These are phyloP conservation scores for Berghia stephanieae DNA, from an alignment of 1,140 invertebrate species.

Conservation along the genomic window DNA sequence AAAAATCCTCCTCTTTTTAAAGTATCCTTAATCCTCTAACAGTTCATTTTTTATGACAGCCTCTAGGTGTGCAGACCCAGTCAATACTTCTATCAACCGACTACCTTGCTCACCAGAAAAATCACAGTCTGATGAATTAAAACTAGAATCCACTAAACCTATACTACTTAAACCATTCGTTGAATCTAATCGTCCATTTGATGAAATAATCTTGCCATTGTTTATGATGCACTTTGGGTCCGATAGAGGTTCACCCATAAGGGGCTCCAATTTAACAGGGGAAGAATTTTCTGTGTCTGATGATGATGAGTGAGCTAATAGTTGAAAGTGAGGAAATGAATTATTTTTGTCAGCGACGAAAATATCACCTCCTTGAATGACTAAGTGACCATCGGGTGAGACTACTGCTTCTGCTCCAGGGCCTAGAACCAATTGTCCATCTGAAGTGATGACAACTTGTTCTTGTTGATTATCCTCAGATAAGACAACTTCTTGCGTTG, in stretches of 20 bases:
- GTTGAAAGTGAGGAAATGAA: slow-evolving; percentile 15
- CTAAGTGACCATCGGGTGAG: slow-evolving; percentile 9
- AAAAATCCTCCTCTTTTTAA: too few relatives aligned
- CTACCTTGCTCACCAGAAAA: too few relatives aligned
- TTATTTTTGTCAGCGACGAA: slow-evolving; percentile 9
- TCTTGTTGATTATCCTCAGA: slow-evolving; percentile 16
- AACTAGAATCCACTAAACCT: slow-evolving; percentile 1
- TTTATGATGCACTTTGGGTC: slow-evolving; percentile 21
- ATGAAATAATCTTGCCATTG: slow-evolving; percentile 18
- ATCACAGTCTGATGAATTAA: slow-evolving; percentile 18
- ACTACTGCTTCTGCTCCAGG: slow-evolving; percentile 15
- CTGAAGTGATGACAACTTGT: slow-evolving; percentile 24
- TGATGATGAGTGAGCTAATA: background rate
- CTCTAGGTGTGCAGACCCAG: too few relatives aligned
- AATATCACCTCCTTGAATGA: slow-evolving; percentile 23
- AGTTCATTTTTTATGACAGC: too few relatives aligned
- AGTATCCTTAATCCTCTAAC: too few relatives aligned
- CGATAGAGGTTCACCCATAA: too few relatives aligned
- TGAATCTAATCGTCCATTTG: too few relatives aligned
- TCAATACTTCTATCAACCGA: too few relatives aligned
- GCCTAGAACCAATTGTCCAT: slow-evolving; percentile 8
- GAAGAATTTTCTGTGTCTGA: background rate
- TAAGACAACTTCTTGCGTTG: slow-evolving; percentile 21
- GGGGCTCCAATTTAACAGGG: background rate
- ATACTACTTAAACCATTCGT: background rate